Base-by-base conservation (phyloP, 2,888 invertebrate species). In the Shargacucullia verbasci region DNA sequence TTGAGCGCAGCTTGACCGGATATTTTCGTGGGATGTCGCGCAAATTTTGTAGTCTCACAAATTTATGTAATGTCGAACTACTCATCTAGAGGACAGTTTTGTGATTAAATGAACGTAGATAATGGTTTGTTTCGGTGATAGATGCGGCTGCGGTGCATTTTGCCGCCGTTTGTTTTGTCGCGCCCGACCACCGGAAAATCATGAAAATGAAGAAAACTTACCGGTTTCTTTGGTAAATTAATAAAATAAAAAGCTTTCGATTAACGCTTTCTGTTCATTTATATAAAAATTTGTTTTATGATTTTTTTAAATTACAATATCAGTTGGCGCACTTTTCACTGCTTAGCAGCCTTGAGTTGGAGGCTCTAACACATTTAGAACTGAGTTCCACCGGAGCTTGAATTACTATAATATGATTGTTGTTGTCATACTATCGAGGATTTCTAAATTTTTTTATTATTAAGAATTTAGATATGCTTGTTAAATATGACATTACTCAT, bases 131-230 rank as follows among this genome's bases (percentile, higher is more conserved):
- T 53, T 73, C 57, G 83, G 79, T 37, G 82, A 81, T 58, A 83
- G 81, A 76, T 91, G 91, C 72, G 82, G 86, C 34, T 92, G 92
- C 70, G 82, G 87, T 57, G 85, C 86, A 27, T 83, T 91, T 67
- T 92, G 92, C 72, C 86, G 87, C 41, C 86, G 88, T 62, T 64
- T 92, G 58, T 91, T 91, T 80, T 91, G 91, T 76, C 87, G 90
- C 59, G 66, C 77, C 25, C 80, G 76, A 20, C 71, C 79, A 9
- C 71, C 83, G 3, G 85, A 62, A 41, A 56, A 48, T 34, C 50
- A 59, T 15, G 71, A 85, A 39, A 74, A 66, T 61, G 71, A 73
- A 61, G 79, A 76, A 44, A 64, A 70, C 45, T 74, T 80, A 56
- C 87, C 86, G 46, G 80, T 87, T 48, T 83, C 88, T 46, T 81